phyloP scores from a whole-genome alignment of 2,113 vertebrate species.

The Nansenia antarctica region DNA sequence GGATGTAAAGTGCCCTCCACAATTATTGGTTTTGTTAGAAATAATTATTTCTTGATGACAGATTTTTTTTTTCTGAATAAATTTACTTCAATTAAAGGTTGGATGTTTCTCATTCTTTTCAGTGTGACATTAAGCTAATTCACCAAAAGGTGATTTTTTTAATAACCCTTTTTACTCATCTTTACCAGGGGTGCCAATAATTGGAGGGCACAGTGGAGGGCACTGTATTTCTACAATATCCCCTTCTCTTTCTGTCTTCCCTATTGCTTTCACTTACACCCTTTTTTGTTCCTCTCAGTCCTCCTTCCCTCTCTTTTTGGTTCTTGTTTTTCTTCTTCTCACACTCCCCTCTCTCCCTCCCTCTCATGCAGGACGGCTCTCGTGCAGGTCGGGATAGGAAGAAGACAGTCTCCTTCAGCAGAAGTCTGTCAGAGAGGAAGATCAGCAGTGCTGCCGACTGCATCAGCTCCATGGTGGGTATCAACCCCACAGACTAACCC shows the following conservation, averaged over 20 bases:
- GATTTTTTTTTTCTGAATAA: too few relatives aligned
- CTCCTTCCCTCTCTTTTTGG: background rate
- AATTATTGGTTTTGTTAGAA: too few relatives aligned
- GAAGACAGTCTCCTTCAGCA: conserved; percentile 94
- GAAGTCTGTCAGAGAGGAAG: conserved; percentile 92
- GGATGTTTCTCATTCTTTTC: too few relatives aligned
- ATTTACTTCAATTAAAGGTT: too few relatives aligned
- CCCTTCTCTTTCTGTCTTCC: conserved; percentile 7
- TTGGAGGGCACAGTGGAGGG: too few relatives aligned
- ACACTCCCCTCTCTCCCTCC: background rate
- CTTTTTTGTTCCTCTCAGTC: background rate
- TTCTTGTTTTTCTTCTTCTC: conserved; percentile 11
- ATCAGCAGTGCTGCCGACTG: conserved; percentile 93
- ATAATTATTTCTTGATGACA: too few relatives aligned
- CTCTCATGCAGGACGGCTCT: conserved; percentile 81
- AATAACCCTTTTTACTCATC: too few relatives aligned
- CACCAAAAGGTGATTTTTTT: too few relatives aligned
- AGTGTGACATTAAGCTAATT: too few relatives aligned
- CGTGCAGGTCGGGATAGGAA: conserved; percentile 90
- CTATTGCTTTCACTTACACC: background rate
- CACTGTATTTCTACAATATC: conserved; percentile 1
- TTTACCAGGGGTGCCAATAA: too few relatives aligned
- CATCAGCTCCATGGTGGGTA: conserved; percentile 87
- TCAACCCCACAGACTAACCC: background rate
- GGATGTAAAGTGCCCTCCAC: too few relatives aligned